Evolutionary conservation across 2,888 invertebrate species (phyloP), one percentile per base, ranked within the genome.

Genomic region (Cynaeus angustus): DNA sequence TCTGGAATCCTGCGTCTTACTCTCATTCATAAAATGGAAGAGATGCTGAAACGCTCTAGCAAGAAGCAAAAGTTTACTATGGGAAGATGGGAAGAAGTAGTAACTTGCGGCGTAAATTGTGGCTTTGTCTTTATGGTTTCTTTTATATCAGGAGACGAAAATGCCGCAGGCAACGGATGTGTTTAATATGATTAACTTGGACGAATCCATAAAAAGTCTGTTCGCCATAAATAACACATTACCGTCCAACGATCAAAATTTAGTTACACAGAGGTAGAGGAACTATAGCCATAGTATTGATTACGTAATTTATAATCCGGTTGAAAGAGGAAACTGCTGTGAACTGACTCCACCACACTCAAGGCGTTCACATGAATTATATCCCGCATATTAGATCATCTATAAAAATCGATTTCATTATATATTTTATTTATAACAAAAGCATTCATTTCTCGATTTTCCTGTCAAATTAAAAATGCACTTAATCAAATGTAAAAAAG

Each of bases 201-300:
- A 1, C 66, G 56, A 66, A 66, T 55, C 66, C 66, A 55, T 66
- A 55, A 66, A 66, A 66, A 33, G 56, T 30, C 16, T 55, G 55
- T 56, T 68, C 55, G 64, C 33, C 45, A 50, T 64, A 64, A 58
- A 68, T 68, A 64, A 66, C 68, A 55, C 53, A 68, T 68, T 61
- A 62, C 68, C 55, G 48, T 13, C 55, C 12, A 64, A 64, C 53
- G 46, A 55, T 62, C 68, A 38, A 66, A 66, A 66, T 37, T 56
- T 56, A 41, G 43, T 45, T 55, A 53, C 52, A 13, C 10, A 16
- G 26, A 62, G 38, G 61, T 50, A 43, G 21, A 56, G 33, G 12
- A 37, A 45, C 13, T 14, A 14, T 9, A 21, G 12, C 13, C 3
- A 9, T 62, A 38, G 41, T 65, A 64, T 64, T 37, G 65, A 65